Evolutionary conservation across 2,113 vertebrate genomes (phyloP).

Genomic region (Sylvia atricapilla): DNA sequence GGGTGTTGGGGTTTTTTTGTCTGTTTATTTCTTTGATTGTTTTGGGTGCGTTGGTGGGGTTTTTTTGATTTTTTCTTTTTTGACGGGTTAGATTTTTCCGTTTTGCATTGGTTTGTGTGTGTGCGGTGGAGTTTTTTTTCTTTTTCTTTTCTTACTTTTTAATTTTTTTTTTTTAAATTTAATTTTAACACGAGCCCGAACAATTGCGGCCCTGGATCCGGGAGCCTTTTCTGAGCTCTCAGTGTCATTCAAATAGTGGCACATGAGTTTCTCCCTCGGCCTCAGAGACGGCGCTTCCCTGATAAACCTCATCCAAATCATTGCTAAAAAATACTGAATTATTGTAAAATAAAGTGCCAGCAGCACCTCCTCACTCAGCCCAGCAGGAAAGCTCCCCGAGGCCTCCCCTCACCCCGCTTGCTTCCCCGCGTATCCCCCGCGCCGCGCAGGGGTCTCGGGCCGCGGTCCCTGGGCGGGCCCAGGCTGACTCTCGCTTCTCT

Average conservation of each 20-base stretch:
- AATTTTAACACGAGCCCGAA: accelerated
- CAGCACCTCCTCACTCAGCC: not conserved
- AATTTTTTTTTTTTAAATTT: too few relatives aligned
- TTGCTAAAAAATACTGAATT: not conserved
- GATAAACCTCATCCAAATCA: not conserved
- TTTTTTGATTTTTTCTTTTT: not conserved
- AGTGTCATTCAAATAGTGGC: accelerated
- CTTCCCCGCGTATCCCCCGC: too few relatives aligned
- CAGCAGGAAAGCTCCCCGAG: too few relatives aligned
- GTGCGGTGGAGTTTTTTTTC: accelerated
- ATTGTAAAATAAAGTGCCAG: not conserved
- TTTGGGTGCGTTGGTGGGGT: too few relatives aligned
- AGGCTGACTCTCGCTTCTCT: not conserved
- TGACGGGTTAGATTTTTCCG: accelerated
- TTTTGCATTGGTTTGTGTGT: not conserved
- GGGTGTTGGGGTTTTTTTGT: too few relatives aligned
- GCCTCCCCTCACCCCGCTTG: accelerated
- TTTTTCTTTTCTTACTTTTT: accelerated
- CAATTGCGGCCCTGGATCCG: too few relatives aligned
- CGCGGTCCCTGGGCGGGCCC: accelerated
- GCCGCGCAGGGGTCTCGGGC: too few relatives aligned
- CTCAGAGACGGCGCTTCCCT: not conserved
- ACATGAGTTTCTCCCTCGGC: accelerated
- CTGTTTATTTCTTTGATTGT: too few relatives aligned
- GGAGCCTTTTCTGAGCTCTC: not conserved